phyloP scores from a whole-genome alignment of 2,113 vertebrate genomes.

The Crotalus horridus region DNA sequence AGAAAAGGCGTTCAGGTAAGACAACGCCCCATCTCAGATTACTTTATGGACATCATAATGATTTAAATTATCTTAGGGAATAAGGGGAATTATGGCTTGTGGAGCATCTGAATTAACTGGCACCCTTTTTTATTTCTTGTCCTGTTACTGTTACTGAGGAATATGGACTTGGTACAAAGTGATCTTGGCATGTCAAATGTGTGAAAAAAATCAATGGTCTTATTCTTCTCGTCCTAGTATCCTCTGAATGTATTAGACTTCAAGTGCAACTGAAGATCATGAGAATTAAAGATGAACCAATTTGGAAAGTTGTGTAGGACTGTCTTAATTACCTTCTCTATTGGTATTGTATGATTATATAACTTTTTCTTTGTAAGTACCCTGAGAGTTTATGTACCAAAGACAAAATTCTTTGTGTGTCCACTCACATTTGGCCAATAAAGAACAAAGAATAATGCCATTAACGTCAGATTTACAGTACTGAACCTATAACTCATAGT shows the following conservation, averaged over 20 bases:
- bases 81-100: neutral
- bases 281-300: neutral
- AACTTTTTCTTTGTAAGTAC: neutral
- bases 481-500: neutral
- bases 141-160: neutral
- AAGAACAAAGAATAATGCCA: neutral
- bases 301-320: neutral
- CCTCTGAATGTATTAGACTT: neutral
- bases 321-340: neutral
- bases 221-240: neutral
- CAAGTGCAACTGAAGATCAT: neutral
- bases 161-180: neutral
- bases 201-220: neutral
- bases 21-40: neutral
- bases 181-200: neutral
- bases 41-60: neutral
- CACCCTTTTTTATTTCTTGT: neutral
- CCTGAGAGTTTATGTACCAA: neutral
- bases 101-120: neutral
- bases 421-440: neutral
- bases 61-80: neutral
- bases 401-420: neutral
- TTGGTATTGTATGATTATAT: neutral
- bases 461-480: neutral
- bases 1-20: too few species aligned